These are phyloP conservation scores for Phenganax marumi DNA, from an alignment of 92 coral and sea anemone species.

Conservation along the genomic window DNA sequence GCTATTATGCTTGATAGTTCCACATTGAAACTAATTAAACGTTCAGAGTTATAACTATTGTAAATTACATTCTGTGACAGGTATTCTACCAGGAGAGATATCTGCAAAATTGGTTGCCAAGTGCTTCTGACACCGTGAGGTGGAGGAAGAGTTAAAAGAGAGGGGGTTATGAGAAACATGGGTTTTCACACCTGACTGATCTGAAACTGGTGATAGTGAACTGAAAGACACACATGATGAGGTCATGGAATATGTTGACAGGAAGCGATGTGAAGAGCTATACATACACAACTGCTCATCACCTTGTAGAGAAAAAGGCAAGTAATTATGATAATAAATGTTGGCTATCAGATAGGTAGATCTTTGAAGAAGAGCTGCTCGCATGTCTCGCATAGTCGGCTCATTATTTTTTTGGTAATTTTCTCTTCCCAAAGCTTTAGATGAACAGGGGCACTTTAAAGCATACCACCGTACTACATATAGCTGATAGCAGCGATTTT, in stretches of 20 bases:
- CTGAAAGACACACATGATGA: constrained; percentile 22
- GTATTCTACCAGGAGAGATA: constrained; percentile 36
- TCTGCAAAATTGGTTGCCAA: constrained; percentile 45
- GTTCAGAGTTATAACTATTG: no score
- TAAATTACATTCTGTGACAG: background rate
- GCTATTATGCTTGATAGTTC: no score
- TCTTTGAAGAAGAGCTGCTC: background rate
- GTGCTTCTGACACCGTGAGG: constrained; percentile 34
- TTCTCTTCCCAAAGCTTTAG: no score
- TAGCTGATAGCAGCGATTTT: no score
- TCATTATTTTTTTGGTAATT: no score
- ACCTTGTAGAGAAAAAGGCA: constrained; percentile 41
- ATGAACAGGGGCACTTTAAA: no score
- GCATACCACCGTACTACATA: background rate
- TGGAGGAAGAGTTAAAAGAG: constrained; percentile 29
- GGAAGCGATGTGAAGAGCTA: constrained; percentile 26
- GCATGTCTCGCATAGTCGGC: background rate
- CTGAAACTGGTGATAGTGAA: background rate
- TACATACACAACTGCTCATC: constrained; percentile 36
- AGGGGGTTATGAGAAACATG: constrained; percentile 32
- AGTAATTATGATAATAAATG: background rate
- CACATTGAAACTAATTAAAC: no score
- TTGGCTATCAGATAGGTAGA: background rate
- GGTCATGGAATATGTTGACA: constrained; percentile 43
- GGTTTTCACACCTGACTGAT: constrained; percentile 3